These are phyloP conservation scores for Albula glossodonta DNA, from an alignment of 2,113 vertebrate genomes.

Conservation along the genomic window DNA sequence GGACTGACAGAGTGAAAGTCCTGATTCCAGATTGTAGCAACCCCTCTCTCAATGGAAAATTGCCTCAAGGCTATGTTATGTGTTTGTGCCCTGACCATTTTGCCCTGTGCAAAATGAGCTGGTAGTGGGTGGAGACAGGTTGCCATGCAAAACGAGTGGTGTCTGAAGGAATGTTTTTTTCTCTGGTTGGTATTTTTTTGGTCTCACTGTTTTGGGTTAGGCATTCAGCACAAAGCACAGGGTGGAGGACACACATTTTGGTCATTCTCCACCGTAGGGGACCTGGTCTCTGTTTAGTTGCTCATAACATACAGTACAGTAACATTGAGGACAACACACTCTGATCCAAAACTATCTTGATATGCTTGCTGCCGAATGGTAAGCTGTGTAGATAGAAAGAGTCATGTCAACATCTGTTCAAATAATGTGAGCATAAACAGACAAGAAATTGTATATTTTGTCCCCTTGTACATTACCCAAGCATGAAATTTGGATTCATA, in stretches of 20 bases:
- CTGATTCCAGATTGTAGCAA: neutral
- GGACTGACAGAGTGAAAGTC: neutral
- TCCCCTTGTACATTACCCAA: neutral
- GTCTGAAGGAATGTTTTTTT: neutral
- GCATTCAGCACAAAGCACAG: neutral
- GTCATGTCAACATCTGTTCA: slow-evolving; percentile 52
- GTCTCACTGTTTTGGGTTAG: neutral
- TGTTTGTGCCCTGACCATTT: neutral
- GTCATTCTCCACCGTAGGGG: neutral
- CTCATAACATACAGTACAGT: neutral
- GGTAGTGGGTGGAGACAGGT: neutral
- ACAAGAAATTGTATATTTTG: neutral
- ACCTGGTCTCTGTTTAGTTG: neutral
- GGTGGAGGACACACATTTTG: no score
- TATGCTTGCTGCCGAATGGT: slow-evolving; percentile 57
- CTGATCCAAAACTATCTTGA: slow-evolving; percentile 51
- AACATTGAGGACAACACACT: slow-evolving; percentile 10
- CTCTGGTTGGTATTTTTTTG: neutral
- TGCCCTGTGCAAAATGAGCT: neutral
- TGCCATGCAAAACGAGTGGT: slow-evolving; percentile 5
- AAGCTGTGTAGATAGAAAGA: slow-evolving; percentile 52
- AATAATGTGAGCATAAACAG: slow-evolving; percentile 47
- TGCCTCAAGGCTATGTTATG: neutral
- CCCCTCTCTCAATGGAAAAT: neutral
- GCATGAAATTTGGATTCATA: neutral